phyloP scores from a whole-genome alignment of 2,888 invertebrate genomes.

The Muschampia plurimacula region DNA sequence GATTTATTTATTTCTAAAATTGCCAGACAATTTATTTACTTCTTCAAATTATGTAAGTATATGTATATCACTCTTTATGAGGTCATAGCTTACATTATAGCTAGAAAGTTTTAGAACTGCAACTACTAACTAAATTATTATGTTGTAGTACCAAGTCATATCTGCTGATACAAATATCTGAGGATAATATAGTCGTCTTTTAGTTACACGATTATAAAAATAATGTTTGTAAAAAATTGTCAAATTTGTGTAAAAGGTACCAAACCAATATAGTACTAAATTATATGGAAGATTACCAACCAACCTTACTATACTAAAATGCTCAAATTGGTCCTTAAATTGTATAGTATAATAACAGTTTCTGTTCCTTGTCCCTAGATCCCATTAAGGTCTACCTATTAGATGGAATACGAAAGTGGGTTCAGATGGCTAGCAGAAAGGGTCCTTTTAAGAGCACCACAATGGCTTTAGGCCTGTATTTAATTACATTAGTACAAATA shows the following conservation, averaged over 20 bases:
- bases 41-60: too few species aligned
- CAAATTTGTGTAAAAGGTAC: too few species aligned
- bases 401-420: slow-evolving; percentile 17
- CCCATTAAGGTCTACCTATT: slow-evolving; percentile 22
- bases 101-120: too few species aligned
- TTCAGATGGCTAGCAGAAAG: slow-evolving; percentile 18
- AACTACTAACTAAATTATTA: too few species aligned
- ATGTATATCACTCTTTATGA: too few species aligned
- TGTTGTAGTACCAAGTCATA: too few species aligned
- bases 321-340: background rate
- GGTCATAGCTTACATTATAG: too few species aligned
- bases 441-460: slow-evolving; percentile 7
- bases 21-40: background rate
- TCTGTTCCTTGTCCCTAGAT: background rate
- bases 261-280: background rate
- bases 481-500: background rate
- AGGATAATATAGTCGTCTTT: too few species aligned
- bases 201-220: too few species aligned
- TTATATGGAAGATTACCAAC: background rate
- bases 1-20: background rate
- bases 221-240: too few species aligned
- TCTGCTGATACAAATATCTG: too few species aligned
- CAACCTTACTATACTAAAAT: background rate
- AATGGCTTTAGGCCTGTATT: slow-evolving; percentile 21
- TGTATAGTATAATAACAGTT: background rate